Evolutionary conservation across 2,797 vertebrate species (phyloP).

Genomic region (Amblyraja radiata): DNA sequence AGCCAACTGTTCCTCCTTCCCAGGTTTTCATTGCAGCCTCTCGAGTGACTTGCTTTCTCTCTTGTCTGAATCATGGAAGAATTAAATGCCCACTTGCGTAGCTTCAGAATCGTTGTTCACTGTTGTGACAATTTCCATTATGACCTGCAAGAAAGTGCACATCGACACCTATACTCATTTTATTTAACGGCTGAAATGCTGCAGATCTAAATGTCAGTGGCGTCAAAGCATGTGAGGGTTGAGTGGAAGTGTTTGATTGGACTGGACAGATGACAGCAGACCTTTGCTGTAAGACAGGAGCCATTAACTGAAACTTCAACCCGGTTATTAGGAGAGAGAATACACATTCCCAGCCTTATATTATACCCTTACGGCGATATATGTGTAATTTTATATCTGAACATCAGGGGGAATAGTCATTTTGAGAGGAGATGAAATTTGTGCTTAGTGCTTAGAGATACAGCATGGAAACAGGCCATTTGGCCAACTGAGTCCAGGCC

Average conservation of each 20-base stretch:
- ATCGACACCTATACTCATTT: not conserved
- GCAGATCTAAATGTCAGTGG: not conserved
- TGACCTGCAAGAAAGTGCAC: not conserved
- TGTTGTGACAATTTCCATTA: constrained; percentile 10
- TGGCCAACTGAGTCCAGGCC: no score
- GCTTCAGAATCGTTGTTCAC: not conserved
- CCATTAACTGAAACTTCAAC: not conserved
- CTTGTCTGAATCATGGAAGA: not conserved
- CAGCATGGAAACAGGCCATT: no score
- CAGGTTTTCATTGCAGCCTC: not conserved
- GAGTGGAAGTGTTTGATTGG: not conserved
- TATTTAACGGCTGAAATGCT: not conserved
- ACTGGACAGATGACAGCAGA: not conserved
- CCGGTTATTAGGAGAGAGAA: not conserved
- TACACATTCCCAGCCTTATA: not conserved
- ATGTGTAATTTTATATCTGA: not conserved
- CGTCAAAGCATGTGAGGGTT: not conserved
- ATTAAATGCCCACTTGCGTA: not conserved
- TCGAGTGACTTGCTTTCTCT: not conserved
- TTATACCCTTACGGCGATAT: not conserved
- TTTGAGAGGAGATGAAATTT: no score
- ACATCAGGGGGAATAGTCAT: no score
- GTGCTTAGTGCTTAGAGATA: no score
- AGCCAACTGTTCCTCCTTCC: not conserved
- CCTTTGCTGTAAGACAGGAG: no score